Conservation (phyloP, 1,140 invertebrate species). For the Anastrepha ludens region DNA sequence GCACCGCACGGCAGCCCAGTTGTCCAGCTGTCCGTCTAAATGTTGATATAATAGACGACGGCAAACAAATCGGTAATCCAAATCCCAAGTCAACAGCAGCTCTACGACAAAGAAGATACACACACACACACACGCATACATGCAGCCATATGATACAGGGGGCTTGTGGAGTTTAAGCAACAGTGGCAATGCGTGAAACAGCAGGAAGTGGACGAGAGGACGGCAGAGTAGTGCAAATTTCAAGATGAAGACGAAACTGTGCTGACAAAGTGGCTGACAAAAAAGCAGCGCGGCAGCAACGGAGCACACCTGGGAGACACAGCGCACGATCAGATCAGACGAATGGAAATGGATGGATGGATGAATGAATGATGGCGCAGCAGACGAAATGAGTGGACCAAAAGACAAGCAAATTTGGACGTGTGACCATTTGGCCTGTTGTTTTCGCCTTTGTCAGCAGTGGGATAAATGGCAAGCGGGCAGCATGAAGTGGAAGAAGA, state of each 20-base stretch:
- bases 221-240: constrained; percentile 24
- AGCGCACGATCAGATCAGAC: background rate
- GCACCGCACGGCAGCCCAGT: constrained; percentile 20
- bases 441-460: constrained; percentile 47
- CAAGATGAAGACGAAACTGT: constrained; percentile 42
- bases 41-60: constrained; percentile 49
- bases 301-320: constrained; percentile 7
- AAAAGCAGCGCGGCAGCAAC: background rate
- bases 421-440: background rate
- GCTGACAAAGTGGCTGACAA: constrained; percentile 50
- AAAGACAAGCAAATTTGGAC: background rate
- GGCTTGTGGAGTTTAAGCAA: background rate
- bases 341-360: background rate
- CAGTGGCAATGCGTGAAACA: constrained; percentile 43
- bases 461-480: background rate
- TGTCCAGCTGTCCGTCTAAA: constrained; percentile 50
- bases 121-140: background rate
- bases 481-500: background rate
- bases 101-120: background rate
- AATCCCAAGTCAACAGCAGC: constrained; percentile 42
- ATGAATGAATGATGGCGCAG: background rate
- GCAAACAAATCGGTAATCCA: constrained; percentile 52
- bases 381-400: background rate
- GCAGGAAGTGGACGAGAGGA: background rate
- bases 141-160: background rate